phyloP scores from a whole-genome alignment of 2,113 vertebrate species.

The Diadophis punctatus region DNA sequence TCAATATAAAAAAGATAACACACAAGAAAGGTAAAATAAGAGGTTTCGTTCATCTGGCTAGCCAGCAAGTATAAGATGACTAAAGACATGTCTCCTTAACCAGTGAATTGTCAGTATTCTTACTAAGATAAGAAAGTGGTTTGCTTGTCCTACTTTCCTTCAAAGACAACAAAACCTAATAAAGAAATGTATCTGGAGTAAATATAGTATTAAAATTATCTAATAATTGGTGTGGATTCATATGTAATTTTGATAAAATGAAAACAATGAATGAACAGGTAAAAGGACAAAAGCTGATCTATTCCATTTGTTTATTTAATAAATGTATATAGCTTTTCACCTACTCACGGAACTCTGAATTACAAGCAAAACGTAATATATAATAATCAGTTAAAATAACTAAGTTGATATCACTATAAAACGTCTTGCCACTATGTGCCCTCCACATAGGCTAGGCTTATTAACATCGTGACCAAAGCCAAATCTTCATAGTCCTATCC shows the following conservation, averaged over 20 bases:
- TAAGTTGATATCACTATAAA: neutral
- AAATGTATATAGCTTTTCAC: neutral
- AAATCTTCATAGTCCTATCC: neutral
- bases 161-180: slow-evolving; percentile 44
- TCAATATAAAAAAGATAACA: slow-evolving; percentile 13
- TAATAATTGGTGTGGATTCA: neutral
- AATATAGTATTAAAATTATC: neutral
- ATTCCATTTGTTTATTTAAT: neutral
- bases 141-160: slow-evolving; percentile 31
- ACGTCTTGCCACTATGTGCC: neutral
- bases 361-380: neutral
- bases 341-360: neutral
- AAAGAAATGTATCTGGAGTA: slow-evolving; percentile 17
- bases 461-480: neutral
- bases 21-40: slow-evolving; percentile 27
- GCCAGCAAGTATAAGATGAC: slow-evolving; percentile 18
- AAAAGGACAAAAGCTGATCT: neutral
- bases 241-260: neutral
- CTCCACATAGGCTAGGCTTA: neutral
- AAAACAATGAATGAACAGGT: neutral
- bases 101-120: slow-evolving; percentile 27
- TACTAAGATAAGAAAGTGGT: slow-evolving; percentile 32
- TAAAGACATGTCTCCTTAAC: slow-evolving; percentile 37
- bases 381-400: neutral
- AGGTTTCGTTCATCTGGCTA: slow-evolving; percentile 31